A percentile compares a stretch with the other conserved stretches of the same genome.
These are phyloP conservation scores for Steinernema hermaphroditum DNA, from an alignment of 2,888 invertebrate species.

Conservation along the genomic window DNA sequence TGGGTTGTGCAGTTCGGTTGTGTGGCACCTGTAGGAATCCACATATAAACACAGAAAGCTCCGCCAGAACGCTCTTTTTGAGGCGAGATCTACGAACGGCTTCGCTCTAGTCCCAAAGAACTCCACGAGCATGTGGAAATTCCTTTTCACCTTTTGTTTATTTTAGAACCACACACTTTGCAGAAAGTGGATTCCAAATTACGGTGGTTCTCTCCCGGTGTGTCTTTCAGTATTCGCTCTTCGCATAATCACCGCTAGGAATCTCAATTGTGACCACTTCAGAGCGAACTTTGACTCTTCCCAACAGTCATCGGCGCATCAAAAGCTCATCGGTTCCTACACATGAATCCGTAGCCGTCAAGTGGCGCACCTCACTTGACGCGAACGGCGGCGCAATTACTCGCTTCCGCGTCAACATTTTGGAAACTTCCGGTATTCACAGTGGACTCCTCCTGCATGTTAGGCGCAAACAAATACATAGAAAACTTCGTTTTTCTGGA, in stretches of 20 bases:
- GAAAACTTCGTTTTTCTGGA: too few relatives aligned
- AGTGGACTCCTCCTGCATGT: too few relatives aligned
- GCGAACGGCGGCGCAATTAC: conserved; percentile 18
- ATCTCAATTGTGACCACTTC: too few relatives aligned
- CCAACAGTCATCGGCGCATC: too few relatives aligned
- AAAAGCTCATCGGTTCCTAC: too few relatives aligned
- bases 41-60: background rate
- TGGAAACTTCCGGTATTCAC: background rate
- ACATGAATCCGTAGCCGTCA: conserved; percentile 12
- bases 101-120: background rate
- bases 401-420: background rate
- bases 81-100: background rate
- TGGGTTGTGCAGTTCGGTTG: background rate
- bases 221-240: too few relatives aligned
- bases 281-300: too few relatives aligned
- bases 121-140: background rate
- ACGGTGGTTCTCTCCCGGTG: too few relatives aligned
- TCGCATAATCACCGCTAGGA: too few relatives aligned
- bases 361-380: background rate
- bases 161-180: background rate
- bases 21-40: background rate
- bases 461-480: too few relatives aligned
- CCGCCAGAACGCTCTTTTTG: too few relatives aligned
- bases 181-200: too few relatives aligned
- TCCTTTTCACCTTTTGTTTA: background rate